Evolutionary conservation across 2,797 vertebrate species (phyloP).

Genomic region (Channa striata): DNA sequence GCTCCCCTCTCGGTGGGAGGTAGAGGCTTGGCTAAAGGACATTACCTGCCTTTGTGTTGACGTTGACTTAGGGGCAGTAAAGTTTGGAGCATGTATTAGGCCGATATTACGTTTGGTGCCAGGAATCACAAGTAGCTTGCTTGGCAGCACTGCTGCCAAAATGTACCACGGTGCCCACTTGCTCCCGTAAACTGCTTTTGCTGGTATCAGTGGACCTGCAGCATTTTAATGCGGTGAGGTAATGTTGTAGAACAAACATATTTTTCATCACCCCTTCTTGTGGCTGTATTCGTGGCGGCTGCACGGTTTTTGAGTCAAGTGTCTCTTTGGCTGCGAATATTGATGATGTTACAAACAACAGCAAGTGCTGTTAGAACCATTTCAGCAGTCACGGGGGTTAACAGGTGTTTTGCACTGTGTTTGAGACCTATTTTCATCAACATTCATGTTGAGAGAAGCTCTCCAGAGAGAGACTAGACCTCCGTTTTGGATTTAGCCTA

Average conservation of each 20-base stretch:
- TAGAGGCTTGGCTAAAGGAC: conserved; percentile 13
- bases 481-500: conserved; percentile 61
- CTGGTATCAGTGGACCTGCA: conserved; percentile 23
- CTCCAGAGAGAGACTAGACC: conserved; percentile 45
- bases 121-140: conserved; percentile 56
- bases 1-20: conserved; percentile 13
- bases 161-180: conserved; percentile 46
- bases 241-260: conserved; percentile 31
- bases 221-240: conserved; percentile 21
- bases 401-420: conserved; percentile 66
- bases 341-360: conserved; percentile 15
- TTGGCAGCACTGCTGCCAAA: conserved; percentile 57
- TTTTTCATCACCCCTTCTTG: conserved; percentile 36
- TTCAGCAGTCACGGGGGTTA: conserved; percentile 63
- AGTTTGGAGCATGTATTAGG: conserved; percentile 35
- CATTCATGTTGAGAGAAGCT: conserved; percentile 66
- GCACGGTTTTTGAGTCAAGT: conserved; percentile 52
- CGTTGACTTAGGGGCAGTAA: conserved; percentile 36
- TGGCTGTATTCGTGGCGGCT: conserved; percentile 23
- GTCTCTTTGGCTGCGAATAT: conserved; percentile 55
- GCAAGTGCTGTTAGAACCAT: conserved; percentile 45
- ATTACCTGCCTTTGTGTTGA: conserved; percentile 36
- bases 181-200: conserved; percentile 28
- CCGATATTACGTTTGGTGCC: conserved; percentile 50
- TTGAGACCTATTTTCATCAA: conserved; percentile 67